Evolutionary conservation across 2,113 vertebrate species (phyloP).

Genomic region (Protobothrops flavoviridis): DNA sequence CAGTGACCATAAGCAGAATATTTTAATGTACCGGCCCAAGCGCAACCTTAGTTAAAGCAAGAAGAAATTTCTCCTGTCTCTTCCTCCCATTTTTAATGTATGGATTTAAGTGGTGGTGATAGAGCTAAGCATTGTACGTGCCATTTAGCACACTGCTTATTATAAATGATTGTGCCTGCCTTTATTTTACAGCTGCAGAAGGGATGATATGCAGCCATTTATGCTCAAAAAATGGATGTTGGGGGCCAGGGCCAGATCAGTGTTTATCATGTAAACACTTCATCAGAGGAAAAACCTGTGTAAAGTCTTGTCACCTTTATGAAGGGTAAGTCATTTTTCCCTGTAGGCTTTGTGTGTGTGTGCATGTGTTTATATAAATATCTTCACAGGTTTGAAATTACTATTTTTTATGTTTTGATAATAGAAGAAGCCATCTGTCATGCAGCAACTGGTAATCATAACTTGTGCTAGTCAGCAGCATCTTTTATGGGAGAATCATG

Average conservation of each 20-base stretch:
- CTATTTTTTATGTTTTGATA: not conserved
- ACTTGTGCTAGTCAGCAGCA: not conserved
- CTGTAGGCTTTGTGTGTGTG: not conserved
- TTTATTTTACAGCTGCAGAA: constrained; percentile 76
- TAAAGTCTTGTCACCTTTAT: constrained; percentile 89
- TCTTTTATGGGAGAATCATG: not conserved
- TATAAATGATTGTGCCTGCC: not conserved
- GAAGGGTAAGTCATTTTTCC: constrained; percentile 79
- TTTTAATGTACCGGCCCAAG: not conserved
- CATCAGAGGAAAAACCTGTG: constrained; percentile 87
- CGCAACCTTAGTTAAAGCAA: not conserved
- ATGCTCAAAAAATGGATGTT: constrained; percentile 91
- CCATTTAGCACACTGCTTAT: not conserved
- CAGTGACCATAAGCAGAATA: not conserved
- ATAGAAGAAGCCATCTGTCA: not conserved
- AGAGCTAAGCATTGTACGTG: not conserved
- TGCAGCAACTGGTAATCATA: not conserved
- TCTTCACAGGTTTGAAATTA: not conserved
- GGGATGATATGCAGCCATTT: constrained; percentile 89
- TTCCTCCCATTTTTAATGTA: not conserved
- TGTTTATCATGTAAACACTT: constrained; percentile 90
- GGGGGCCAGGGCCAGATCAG: constrained; percentile 93
- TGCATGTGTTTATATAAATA: rapidly evolving
- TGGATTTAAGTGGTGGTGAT: not conserved
- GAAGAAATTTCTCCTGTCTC: not conserved